These are phyloP conservation scores for Hypotaenidia philippensis DNA, from an alignment of 2,797 vertebrate genomes.

Conservation along the genomic window DNA sequence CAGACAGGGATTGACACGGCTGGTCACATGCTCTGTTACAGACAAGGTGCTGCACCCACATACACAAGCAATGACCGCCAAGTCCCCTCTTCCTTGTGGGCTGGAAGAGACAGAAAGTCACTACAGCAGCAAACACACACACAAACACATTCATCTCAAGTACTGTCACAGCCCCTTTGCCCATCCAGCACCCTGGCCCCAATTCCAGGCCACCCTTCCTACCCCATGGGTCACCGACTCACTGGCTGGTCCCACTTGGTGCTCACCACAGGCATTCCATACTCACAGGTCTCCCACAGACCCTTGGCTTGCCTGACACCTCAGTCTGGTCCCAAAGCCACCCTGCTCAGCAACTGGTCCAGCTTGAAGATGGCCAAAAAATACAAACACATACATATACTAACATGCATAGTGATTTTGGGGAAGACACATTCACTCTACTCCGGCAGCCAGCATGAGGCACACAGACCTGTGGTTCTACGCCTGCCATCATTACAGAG, in stretches of 20 bases:
- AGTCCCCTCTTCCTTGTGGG: neutral
- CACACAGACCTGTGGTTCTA: accelerated
- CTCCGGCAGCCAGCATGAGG: neutral
- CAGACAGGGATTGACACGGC: accelerated
- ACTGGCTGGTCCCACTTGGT: neutral
- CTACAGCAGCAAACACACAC: neutral
- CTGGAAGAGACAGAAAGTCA: neutral
- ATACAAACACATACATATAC: neutral
- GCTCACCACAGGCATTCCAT: neutral
- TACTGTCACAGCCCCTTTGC: neutral
- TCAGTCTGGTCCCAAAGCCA: neutral
- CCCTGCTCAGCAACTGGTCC: neutral
- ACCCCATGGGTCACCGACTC: accelerated
- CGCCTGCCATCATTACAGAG: accelerated
- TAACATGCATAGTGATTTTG: neutral
- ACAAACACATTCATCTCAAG: accelerated
- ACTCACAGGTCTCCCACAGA: neutral
- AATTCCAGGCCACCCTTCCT: neutral
- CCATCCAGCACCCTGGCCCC: too few relatives aligned
- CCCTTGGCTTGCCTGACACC: neutral
- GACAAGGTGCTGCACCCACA: too few relatives aligned
- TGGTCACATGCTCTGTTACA: accelerated
- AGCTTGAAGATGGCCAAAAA: neutral
- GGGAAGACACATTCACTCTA: neutral
- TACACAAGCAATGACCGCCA: neutral